Base-by-base conservation (phyloP, 2,113 vertebrate genomes). In the Myiozetetes cayanensis region DNA sequence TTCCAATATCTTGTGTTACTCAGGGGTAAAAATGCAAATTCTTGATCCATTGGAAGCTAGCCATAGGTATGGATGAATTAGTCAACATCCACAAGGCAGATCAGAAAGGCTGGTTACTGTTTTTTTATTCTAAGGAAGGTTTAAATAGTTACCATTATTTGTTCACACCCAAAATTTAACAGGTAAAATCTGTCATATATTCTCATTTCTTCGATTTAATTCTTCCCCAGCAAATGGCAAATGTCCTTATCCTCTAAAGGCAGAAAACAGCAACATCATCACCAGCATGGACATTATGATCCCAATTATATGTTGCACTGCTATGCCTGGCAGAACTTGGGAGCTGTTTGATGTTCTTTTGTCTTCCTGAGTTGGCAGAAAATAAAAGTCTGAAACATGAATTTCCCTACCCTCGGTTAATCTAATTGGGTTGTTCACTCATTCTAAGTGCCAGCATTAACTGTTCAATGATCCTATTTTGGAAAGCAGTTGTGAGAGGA, bases 291-390 rank as follows among this genome's bases (percentile, higher is more conserved):
- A 76, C 71, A 52, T 87, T 91, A 89, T 70, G 67, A 62, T 53
- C 85, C 53, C 88, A 88, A 86, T 95, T 92, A 92, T 55, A 94
- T 3, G 1, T 50, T 84, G 47, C 47, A 28, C 33, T 84, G 76
- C 76, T 92, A 81, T 27, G 91, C 84, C 59, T 90, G 80, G 77
- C 59, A 96, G 80, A 90, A 96, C 56, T 0, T 89, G 59, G 94
- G 72, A 88, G 75, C 68, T 80, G 67, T 83, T 88, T 90, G 80
- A 84, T 87, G 68, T 50, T 94, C 86, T 94, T 86, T 94, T 92
- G 95, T 94, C 91, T 92, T 93, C 91, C 93, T 87, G 89, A 92
- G 76, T 13, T 96, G 86, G 91, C 91, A 94, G 77, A 87, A 89
- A 95, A 92, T 83, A 90, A 53, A 90, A 95, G 83, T 67, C 83